A percentile compares a stretch with the other conserved stretches of the same genome.
phyloP scores from a whole-genome alignment of 2,113 vertebrate species.

The Bujurquina vittata region DNA sequence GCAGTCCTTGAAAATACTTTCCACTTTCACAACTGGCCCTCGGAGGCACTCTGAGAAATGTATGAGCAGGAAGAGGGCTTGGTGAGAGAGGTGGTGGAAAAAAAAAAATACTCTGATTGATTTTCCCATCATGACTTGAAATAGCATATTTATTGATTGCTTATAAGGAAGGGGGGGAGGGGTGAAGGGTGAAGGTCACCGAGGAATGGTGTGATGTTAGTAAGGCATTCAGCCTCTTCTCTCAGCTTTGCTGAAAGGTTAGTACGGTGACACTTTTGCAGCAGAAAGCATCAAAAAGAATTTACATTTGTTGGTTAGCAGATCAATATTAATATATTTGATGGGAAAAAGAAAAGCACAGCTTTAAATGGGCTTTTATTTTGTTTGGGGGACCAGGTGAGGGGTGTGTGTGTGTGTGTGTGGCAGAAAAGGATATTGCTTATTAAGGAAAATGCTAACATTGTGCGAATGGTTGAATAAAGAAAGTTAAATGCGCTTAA shows the following conservation, averaged over 20 bases:
- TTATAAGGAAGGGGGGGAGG: constrained; percentile 39
- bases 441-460: background rate
- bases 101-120: constrained; percentile 62
- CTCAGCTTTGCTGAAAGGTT: background rate
- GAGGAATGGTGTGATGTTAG: constrained; percentile 15
- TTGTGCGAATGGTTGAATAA: background rate
- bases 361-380: background rate
- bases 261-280: background rate
- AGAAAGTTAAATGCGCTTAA: constrained; percentile 2
- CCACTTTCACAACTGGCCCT: constrained; percentile 67
- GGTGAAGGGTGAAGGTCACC: constrained; percentile 44
- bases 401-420: background rate
- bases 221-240: constrained; percentile 24
- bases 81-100: background rate
- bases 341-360: background rate
- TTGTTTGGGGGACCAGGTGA: too few relatives aligned
- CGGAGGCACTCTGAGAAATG: constrained; percentile 48
- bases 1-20: constrained; percentile 72
- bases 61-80: background rate
- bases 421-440: background rate
- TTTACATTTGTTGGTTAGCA: background rate
- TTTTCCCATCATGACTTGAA: constrained; percentile 80
- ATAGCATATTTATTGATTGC: constrained; percentile 80
- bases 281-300: background rate
- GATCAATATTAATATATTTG: background rate